phyloP scores from a whole-genome alignment of 2,113 vertebrate genomes.

The Macrotus californicus region DNA sequence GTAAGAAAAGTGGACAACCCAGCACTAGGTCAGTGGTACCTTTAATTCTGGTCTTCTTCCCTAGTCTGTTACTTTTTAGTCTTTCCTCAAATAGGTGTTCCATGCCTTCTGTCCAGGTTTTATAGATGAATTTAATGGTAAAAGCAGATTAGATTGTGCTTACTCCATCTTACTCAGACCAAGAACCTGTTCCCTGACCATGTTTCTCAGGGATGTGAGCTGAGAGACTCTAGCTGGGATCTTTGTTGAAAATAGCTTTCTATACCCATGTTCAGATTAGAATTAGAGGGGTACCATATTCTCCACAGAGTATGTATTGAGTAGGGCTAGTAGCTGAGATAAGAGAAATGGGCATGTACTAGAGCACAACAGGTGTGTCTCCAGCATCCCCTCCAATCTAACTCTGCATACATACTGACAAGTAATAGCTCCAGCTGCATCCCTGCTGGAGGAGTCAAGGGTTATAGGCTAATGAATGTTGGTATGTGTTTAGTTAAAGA shows the following conservation, averaged over 20 bases:
- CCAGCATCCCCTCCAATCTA: neutral
- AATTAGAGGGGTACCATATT: neutral
- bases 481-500: slow-evolving; percentile 4
- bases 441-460: neutral
- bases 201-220: neutral
- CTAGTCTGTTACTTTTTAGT: neutral
- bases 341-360: neutral
- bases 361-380: neutral
- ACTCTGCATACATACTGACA: neutral
- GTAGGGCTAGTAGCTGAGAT: neutral
- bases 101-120: neutral
- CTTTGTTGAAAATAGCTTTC: neutral
- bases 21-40: neutral
- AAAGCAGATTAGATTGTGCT: neutral
- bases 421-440: neutral
- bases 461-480: neutral
- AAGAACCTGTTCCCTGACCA: neutral
- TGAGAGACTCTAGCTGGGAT: neutral
- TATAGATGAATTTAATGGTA: neutral
- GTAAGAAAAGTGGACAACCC: neutral
- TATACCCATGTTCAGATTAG: neutral
- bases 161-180: neutral
- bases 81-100: neutral
- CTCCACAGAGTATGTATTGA: neutral
- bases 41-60: neutral